Base-by-base conservation (phyloP, 2,888 invertebrate species). In the Agrotis exclamationis region DNA sequence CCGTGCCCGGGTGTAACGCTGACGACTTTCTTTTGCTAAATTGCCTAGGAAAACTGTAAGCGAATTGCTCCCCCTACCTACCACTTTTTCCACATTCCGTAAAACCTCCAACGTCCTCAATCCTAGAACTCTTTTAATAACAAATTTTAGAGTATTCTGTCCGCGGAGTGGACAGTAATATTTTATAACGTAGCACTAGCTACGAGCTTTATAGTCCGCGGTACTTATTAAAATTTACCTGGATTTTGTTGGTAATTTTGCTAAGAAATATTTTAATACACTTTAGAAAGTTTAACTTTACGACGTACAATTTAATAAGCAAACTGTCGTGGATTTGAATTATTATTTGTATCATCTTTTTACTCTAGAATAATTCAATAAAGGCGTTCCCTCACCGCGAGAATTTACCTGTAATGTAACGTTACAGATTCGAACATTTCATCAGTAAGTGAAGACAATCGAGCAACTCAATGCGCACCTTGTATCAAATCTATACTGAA, bases 1-100 rank as follows among this genome's bases (percentile, higher is more conserved):
- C 86, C 87, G 87, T 88, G 74, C 90, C 89, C 92, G 92, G 91
- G 89, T 91, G 90, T 80, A 85, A 74, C 82, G 64, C 75, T 69
- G 66, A 75, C 70, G 76, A 82, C 76, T 83, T 84, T 73, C 81
- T 24, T 81, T 73, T 74, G 72, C 81, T 79, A 85, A 88, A 89
- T 88, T 86, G 82, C 83, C 78, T 62, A 79, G 71, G 69, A 70
- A 66, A 47, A 53, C 56, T 60, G 62, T 22, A 68, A 39, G 45
- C 53, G 48, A 74, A 70, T 84, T 74, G 75, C 66, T 56, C 63
- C 60, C 51, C 50, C 45, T 68, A 57, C 63, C 62, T 63, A 24
- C 28, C 51, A 69, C 50, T 80, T 79, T 79, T 76, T 74, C 59
- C 63, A 68, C 64, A 60, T 79, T 70, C 51, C 33, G 22, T 63